Conservation (phyloP, 1,140 invertebrate species). For the Cotesia chilonis region DNA sequence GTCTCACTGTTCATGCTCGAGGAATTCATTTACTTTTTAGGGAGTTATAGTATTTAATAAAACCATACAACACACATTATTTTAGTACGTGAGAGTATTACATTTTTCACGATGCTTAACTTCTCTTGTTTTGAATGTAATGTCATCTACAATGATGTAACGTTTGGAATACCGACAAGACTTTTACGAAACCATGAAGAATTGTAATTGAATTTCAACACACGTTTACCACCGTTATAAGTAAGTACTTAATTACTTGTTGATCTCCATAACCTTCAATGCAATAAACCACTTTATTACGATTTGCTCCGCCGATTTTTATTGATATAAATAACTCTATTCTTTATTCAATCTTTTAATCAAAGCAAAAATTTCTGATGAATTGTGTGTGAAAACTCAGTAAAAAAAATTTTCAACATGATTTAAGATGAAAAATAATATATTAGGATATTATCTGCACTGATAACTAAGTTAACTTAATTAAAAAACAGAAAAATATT, state of each 20-base stretch:
- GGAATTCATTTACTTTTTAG: not conserved
- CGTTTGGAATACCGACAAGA: constrained; percentile 20
- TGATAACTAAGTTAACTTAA: too few species aligned
- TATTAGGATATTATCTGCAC: too few species aligned
- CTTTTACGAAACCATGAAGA: constrained; percentile 17
- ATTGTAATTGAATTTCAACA: constrained; percentile 29
- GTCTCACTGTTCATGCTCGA: too few species aligned
- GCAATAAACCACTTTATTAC: constrained; percentile 39
- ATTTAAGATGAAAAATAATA: too few species aligned
- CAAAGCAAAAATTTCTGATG: too few species aligned
- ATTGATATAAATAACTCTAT: too few species aligned
- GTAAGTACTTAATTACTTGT: constrained; percentile 35
- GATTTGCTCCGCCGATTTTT: constrained; percentile 28
- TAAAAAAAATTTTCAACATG: too few species aligned
- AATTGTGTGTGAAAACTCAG: too few species aligned
- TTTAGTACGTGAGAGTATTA: not conserved
- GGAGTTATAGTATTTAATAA: constrained; percentile 1
- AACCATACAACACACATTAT: not conserved
- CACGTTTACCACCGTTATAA: not conserved
- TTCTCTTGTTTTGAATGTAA: not conserved
- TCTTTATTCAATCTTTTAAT: too few species aligned
- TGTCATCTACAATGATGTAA: constrained; percentile 8
- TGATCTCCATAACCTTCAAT: constrained; percentile 23
- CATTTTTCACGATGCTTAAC: constrained; percentile 2
- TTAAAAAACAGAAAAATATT: too few species aligned